Conservation (phyloP, 1,140 invertebrate genomes). For the Drusus annulatus region DNA sequence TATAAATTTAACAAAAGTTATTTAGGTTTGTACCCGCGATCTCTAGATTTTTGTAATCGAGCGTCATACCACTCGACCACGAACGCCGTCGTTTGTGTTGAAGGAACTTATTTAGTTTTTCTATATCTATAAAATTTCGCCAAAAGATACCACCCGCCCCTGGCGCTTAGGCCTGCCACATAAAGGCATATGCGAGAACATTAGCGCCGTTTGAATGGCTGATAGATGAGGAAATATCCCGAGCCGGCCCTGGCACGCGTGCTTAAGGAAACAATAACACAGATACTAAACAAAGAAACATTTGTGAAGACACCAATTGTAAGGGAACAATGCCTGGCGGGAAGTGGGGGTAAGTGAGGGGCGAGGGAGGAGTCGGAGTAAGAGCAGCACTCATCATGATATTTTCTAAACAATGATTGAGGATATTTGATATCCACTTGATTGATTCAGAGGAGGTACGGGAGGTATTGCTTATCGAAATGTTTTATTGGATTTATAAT, state of each 20-base stretch:
- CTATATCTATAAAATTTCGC: no score
- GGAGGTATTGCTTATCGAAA: neutral
- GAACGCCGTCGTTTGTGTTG: no score
- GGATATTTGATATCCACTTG: conserved; percentile 3
- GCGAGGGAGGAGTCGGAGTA: neutral
- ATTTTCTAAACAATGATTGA: conserved; percentile 19
- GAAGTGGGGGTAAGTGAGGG: no score
- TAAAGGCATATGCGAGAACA: conserved; percentile 6
- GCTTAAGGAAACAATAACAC: conserved; percentile 53
- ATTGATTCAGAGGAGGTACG: neutral
- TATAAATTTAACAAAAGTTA: no score
- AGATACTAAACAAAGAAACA: conserved; percentile 55
- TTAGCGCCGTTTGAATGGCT: conserved; percentile 37
- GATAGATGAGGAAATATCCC: conserved; percentile 43
- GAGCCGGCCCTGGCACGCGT: conserved; percentile 43
- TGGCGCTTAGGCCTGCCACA: neutral
- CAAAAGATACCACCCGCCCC: no score
- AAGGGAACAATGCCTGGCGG: conserved; percentile 21
- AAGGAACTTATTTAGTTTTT: no score
- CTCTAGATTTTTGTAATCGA: no score
- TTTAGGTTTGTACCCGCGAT: no score
- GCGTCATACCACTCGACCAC: no score
- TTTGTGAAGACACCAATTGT: conserved; percentile 56
- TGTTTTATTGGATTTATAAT: no score
- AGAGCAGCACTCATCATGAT: conserved; percentile 9